Conservation (phyloP, 2,888 invertebrate genomes). For the Ectemnius continuus region DNA sequence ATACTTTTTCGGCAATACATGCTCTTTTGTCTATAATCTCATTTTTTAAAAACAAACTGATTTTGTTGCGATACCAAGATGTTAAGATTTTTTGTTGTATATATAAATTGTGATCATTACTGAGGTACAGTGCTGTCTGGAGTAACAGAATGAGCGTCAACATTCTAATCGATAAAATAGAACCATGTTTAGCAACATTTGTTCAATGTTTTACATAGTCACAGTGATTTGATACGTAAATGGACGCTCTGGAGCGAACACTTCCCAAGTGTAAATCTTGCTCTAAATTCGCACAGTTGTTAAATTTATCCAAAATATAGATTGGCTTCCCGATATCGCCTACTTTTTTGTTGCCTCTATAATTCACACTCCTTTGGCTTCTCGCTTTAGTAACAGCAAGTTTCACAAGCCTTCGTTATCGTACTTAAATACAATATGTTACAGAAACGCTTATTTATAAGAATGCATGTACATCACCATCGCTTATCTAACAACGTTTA, state of each 20-base stretch:
- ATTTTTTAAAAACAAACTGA: constrained; percentile 32
- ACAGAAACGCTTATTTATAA: constrained; percentile 77
- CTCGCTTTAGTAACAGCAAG: constrained; percentile 75
- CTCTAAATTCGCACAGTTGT: constrained; percentile 41
- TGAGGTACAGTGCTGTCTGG: no score
- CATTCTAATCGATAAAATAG: no score
- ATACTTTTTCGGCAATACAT: constrained; percentile 24
- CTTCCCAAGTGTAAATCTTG: constrained; percentile 30
- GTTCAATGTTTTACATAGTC: constrained; percentile 31
- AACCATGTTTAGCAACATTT: constrained; percentile 25
- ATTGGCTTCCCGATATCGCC: constrained; percentile 60
- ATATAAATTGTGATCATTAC: no score
- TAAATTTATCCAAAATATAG: constrained; percentile 66
- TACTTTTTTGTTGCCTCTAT: constrained; percentile 54
- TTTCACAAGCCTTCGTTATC: constrained; percentile 76
- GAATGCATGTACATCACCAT: constrained; percentile 73
- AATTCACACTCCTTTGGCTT: constrained; percentile 75
- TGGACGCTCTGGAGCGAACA: no score
- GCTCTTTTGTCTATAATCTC: constrained; percentile 30
- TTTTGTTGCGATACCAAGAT: constrained; percentile 37
- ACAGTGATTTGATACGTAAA: constrained; percentile 25
- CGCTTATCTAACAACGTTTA: constrained; percentile 63
- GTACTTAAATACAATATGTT: constrained; percentile 78
- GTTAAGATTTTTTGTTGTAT: not conserved
- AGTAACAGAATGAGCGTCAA: no score